Conservation (phyloP, 2,797 vertebrate species). For the Propithecus deckenii region DNA sequence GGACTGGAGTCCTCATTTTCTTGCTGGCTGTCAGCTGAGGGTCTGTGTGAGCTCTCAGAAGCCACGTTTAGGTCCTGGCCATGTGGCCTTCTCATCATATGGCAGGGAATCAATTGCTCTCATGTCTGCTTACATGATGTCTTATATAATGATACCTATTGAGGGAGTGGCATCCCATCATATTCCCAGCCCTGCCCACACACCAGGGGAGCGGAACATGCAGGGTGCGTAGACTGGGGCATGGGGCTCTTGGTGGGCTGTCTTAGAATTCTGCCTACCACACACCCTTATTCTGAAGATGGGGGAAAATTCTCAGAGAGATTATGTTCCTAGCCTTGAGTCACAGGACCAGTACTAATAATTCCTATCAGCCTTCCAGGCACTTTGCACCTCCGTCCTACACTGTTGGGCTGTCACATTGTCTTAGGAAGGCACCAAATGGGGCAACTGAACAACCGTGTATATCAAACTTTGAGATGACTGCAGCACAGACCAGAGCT, state of each 20-base stretch:
- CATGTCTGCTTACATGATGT: not conserved
- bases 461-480: not conserved
- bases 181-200: not conserved
- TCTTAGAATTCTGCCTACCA: not conserved
- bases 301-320: not conserved
- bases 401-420: not conserved
- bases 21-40: not conserved
- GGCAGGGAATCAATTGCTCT: not conserved
- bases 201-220: not conserved
- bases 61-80: not conserved
- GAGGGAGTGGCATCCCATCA: not conserved
- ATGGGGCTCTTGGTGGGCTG: not conserved
- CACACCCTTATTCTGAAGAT: not conserved
- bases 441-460: not conserved
- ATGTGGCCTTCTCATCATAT: not conserved
- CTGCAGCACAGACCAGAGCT: not conserved
- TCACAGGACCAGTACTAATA: not conserved
- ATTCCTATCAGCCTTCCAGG: not conserved
- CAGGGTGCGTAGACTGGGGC: rapidly evolving
- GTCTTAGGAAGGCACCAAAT: not conserved
- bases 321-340: not conserved
- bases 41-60: not conserved
- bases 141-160: not conserved
- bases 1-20: not conserved
- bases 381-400: not conserved